Evolutionary conservation across 23 tunicate genomes (phyloP).

Genomic region (Phallusia fumigata): DNA sequence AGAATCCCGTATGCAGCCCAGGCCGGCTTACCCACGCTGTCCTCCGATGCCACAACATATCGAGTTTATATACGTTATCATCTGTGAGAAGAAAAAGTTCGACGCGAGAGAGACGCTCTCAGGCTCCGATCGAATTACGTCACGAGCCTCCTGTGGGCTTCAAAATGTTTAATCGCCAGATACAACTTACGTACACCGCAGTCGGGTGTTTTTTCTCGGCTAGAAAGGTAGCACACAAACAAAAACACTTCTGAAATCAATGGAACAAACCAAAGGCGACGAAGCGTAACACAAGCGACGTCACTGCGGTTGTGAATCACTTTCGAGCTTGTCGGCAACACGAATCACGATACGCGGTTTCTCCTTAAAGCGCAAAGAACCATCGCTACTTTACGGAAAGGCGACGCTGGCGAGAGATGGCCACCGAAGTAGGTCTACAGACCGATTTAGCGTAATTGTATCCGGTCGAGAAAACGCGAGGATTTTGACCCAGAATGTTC

Average conservation of each 20-base stretch:
- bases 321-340: neutral
- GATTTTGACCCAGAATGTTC: neutral
- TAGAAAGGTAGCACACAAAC: neutral
- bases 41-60: neutral
- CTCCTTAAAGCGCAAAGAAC: neutral
- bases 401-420: too few species aligned
- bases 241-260: neutral
- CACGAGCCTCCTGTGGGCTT: neutral
- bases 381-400: neutral
- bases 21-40: too few species aligned
- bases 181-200: neutral
- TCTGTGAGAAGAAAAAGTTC: neutral
- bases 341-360: neutral
- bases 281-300: neutral
- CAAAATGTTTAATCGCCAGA: neutral
- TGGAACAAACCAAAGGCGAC: neutral
- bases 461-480: neutral
- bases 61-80: neutral
- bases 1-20: too few species aligned
- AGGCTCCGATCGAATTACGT: neutral
- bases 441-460: neutral
- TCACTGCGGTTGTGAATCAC: neutral
- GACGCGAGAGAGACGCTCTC: too few species aligned
- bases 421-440: neutral
- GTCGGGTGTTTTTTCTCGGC: too few species aligned